Evolutionary conservation across 2,888 invertebrate genomes (phyloP), one percentile per base, ranked within the genome.

Genomic region (Ophion ellenae): DNA sequence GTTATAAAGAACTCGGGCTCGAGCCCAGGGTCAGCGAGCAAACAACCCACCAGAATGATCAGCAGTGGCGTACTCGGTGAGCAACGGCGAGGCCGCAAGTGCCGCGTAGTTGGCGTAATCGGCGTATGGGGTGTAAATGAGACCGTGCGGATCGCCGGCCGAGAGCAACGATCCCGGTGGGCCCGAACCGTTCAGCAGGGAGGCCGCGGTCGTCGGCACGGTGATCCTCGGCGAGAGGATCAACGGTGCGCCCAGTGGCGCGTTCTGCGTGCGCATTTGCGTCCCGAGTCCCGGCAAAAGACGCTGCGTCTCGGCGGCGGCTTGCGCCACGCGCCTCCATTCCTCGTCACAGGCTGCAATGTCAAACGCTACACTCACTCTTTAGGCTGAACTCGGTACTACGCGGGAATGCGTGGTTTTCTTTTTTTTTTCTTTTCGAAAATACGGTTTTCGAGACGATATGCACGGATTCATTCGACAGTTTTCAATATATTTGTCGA

Each of bases 11-110:
- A 86, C 91, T 90, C 89, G 87, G 86, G 87, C 88, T 89, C 95
- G 95, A 88, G 94, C 95, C 95, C 95, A 96, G 94, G 95, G 94
- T 97, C 96, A 97, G 96, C 97, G 97, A 95, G 97, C 97, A 96
- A 97, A 97, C 95, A 97, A 97, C 98, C 98, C 98, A 98, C 98
- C 98, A 96, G 98, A 97, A 96, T 98, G 98, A 95, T 98, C 98
- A 94, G 98, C 97, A 90, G 96, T 95, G 90, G 97, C 97, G 95
- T 98, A 97, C 94, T 97, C 97, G 90, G 97, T 96, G 94, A 97
- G 96, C 90, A 97, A 96, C 89, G 97, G 98, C 91, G 97, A 97
- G 83, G 96, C 96, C 85, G 95, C 95, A 91, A 98, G 95, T 86
- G 98, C 97, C 24, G 98, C 97, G 95, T 98, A 98, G 95, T 98